These are phyloP conservation scores for Macrobrachium nipponense DNA, from an alignment of 1,140 invertebrate species.

Conservation along the genomic window DNA sequence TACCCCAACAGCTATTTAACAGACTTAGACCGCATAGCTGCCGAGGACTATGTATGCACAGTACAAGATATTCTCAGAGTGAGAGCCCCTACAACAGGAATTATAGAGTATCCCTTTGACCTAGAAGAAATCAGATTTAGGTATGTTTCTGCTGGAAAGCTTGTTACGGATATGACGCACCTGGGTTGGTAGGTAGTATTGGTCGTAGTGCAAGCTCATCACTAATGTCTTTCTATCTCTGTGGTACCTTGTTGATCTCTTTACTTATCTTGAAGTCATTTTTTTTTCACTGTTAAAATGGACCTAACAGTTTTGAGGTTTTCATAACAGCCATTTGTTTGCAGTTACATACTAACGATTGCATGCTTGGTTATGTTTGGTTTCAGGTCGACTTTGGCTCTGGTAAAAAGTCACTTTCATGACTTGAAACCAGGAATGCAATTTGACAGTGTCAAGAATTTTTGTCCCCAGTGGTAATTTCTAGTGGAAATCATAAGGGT, in stretches of 20 bases:
- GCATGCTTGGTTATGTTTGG: too few species aligned
- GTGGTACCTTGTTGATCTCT: constrained; percentile 46
- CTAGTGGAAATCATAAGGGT: too few species aligned
- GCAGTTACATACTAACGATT: too few species aligned
- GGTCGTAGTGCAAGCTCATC: not conserved
- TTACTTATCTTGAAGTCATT: not conserved
- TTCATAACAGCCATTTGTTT: too few species aligned
- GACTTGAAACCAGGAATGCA: too few species aligned
- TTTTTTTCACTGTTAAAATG: not conserved
- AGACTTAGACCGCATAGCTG: constrained; percentile 89
- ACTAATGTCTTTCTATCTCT: too few species aligned
- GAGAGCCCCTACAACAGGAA: constrained; percentile 95
- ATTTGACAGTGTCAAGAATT: too few species aligned
- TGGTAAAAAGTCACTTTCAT: too few species aligned
- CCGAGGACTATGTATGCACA: constrained; percentile 91
- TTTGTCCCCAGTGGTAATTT: too few species aligned
- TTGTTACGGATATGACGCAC: constrained; percentile 17
- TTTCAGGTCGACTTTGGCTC: too few species aligned
- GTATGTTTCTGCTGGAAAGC: constrained; percentile 68
- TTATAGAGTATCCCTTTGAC: constrained; percentile 99
- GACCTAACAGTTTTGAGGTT: too few species aligned
- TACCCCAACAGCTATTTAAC: constrained; percentile 80
- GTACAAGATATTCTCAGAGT: constrained; percentile 97
- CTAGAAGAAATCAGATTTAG: constrained; percentile 98
- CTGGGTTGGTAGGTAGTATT: constrained; percentile 55